Conservation (phyloP, 2,888 invertebrate genomes). For the Toxonevra muliebris region DNA sequence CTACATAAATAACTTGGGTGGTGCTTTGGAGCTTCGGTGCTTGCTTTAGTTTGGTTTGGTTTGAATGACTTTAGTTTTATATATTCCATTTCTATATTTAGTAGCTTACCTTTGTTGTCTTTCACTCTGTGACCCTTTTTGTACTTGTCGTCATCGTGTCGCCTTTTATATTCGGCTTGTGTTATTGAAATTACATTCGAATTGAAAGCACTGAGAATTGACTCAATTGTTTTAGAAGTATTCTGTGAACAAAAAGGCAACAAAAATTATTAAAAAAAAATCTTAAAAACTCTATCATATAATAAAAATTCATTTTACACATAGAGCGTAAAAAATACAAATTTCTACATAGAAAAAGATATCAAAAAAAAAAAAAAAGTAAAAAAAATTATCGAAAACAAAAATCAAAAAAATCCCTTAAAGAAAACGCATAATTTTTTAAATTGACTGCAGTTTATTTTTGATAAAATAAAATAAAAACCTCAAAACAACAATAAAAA, state of each 20-base stretch:
- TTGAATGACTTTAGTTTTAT: not conserved
- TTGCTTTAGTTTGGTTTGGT: not conserved
- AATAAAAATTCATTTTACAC: slow-evolving; percentile 36
- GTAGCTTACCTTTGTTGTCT: slow-evolving; percentile 10
- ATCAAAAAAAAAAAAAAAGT: not conserved
- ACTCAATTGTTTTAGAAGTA: slow-evolving; percentile 39
- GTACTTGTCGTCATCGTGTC: slow-evolving; percentile 25
- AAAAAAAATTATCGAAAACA: slow-evolving; percentile 8
- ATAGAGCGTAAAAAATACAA: slow-evolving; percentile 38
- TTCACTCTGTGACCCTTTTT: slow-evolving; percentile 15
- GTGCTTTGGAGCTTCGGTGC: too few species aligned
- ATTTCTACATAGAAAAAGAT: slow-evolving; percentile 24
- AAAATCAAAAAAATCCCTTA: slow-evolving; percentile 1
- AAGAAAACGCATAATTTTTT: slow-evolving; percentile 12
- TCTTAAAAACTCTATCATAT: slow-evolving; percentile 19
- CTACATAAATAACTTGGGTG: too few species aligned
- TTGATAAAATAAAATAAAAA: not conserved
- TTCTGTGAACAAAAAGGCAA: slow-evolving; percentile 38
- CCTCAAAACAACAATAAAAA: not conserved
- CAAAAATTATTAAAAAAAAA: slow-evolving; percentile 27
- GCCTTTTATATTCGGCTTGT: slow-evolving; percentile 33
- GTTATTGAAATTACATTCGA: slow-evolving; percentile 33
- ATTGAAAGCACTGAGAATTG: slow-evolving; percentile 39
- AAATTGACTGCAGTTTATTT: slow-evolving; percentile 19
- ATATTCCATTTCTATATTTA: not conserved